These are phyloP conservation scores for Formicarius rufipectus DNA, from an alignment of 2,113 vertebrate genomes.

Conservation along the genomic window DNA sequence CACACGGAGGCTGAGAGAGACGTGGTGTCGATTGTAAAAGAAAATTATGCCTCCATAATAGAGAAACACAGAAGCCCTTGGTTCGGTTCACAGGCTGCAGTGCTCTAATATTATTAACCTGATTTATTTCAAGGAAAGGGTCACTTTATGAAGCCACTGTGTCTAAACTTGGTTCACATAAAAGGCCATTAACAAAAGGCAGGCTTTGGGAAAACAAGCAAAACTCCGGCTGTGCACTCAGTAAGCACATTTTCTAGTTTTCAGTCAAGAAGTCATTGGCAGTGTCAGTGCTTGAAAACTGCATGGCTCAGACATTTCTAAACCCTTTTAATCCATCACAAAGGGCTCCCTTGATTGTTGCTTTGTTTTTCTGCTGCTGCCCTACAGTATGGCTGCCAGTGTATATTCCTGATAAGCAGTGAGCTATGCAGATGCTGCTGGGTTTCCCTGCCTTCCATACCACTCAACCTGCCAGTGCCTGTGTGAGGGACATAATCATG, in stretches of 20 bases:
- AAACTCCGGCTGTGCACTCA: conserved; percentile 50
- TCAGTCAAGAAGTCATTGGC: conserved; percentile 77
- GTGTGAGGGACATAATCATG: not conserved
- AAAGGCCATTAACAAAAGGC: conserved; percentile 69
- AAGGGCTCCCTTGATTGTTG: conserved; percentile 75
- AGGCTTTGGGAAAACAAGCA: conserved; percentile 60
- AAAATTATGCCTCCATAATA: conserved; percentile 58
- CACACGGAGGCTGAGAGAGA: not conserved
- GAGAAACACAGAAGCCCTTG: conserved; percentile 50
- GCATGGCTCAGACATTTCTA: conserved; percentile 79
- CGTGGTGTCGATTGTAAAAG: conserved; percentile 33
- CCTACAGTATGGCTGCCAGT: conserved; percentile 79
- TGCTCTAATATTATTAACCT: conserved; percentile 69
- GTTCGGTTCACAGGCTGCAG: conserved; percentile 45
- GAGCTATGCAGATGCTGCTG: conserved; percentile 71
- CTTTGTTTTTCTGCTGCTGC: conserved; percentile 79
- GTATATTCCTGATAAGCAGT: conserved; percentile 77
- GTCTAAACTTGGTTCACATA: conserved; percentile 63
- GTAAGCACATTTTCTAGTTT: conserved; percentile 72
- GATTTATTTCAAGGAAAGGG: conserved; percentile 68
- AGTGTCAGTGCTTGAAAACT: conserved; percentile 71
- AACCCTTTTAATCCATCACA: conserved; percentile 80
- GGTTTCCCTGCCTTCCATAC: conserved; percentile 41
- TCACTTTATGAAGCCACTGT: conserved; percentile 55
- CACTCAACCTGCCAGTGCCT: conserved; percentile 54